Evolutionary conservation across 2,797 vertebrate genomes (phyloP).

Genomic region (Hyperoplus immaculatus): DNA sequence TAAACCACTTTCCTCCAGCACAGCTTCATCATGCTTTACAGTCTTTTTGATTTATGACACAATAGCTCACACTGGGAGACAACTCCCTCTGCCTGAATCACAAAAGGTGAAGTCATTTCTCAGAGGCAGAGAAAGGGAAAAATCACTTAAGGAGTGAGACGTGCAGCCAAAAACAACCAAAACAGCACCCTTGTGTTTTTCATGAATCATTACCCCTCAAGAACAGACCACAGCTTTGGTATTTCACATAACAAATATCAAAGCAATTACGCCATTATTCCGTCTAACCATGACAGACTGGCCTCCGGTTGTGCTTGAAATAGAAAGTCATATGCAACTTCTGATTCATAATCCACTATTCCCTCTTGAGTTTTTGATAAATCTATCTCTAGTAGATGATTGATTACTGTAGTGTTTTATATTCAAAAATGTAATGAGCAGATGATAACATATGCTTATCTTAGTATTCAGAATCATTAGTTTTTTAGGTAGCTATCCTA

Average conservation of each 20-base stretch:
- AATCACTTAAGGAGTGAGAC: slow-evolving; percentile 27
- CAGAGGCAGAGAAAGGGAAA: slow-evolving; percentile 17
- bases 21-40: slow-evolving; percentile 7
- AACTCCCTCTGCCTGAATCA: slow-evolving; percentile 17
- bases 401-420: neutral
- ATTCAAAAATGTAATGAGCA: neutral
- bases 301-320: slow-evolving; percentile 41
- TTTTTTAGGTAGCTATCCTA: slow-evolving; percentile 22
- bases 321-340: slow-evolving; percentile 20
- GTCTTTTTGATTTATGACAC: slow-evolving; percentile 34
- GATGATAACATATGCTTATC: neutral
- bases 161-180: slow-evolving; percentile 37
- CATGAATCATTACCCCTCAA: slow-evolving; percentile 40
- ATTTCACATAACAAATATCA: slow-evolving; percentile 66
- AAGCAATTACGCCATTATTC: slow-evolving; percentile 52
- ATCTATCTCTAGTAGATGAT: slow-evolving; percentile 20
- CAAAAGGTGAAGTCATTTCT: slow-evolving; percentile 38
- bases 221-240: slow-evolving; percentile 25
- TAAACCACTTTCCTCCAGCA: slow-evolving; percentile 27
- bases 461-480: slow-evolving; percentile 3
- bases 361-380: slow-evolving; percentile 14
- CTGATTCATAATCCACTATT: slow-evolving; percentile 29
- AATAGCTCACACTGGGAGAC: slow-evolving; percentile 21
- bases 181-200: slow-evolving; percentile 29
- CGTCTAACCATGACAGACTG: slow-evolving; percentile 36